Evolutionary conservation across 2,113 vertebrate species (phyloP), one percentile per base, ranked within the genome.

Genomic region (Xyrauchen texanus): DNA sequence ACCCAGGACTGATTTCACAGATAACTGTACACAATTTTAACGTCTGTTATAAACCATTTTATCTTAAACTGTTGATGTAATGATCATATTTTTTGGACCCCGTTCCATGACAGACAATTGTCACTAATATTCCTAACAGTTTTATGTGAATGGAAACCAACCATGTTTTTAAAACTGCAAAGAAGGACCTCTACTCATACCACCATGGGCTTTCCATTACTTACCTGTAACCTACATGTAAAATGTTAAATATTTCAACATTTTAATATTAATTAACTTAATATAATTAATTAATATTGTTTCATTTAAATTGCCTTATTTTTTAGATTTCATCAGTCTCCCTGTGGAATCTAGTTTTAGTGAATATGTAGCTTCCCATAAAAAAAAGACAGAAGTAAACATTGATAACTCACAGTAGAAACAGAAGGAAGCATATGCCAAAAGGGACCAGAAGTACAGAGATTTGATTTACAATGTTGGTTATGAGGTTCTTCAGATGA

Each of bases 401-500:
- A 64, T 68, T 10, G 6, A 8, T 5, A 76, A 77, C 9, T 80
- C 78, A 13, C 68, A 76, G 57, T 66, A 61, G 46, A 83, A 69
- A 69, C 72, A 80, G 66, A 80, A 77, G 58, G 58, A 71, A 46
- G 60, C 82, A 65, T 80, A 76, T 77, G 67, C 61, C 6, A 80
- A 67, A 58, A 68, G 11, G 45, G 68, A 67, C 70, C 70, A 74
- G 69, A 81, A 81, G 64, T 47, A 78, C 69, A 65, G 75, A 74
- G 58, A 74, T 16, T 16, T 76, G 7, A 47, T 62, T 42, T 85
- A 76, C 62, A 44, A 34, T n/a, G n/a, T n/a, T n/a, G n/a, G n/a
- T n/a, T n/a, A n/a, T n/a, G n/a, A n/a, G n/a, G n/a, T n/a, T n/a
- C 49, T 78, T 61, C 84, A 83, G 62, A 46, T 83, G 11, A 81